These are phyloP conservation scores for Lophotis ruficrista DNA, from an alignment of 2,113 vertebrate genomes.

Conservation along the genomic window DNA sequence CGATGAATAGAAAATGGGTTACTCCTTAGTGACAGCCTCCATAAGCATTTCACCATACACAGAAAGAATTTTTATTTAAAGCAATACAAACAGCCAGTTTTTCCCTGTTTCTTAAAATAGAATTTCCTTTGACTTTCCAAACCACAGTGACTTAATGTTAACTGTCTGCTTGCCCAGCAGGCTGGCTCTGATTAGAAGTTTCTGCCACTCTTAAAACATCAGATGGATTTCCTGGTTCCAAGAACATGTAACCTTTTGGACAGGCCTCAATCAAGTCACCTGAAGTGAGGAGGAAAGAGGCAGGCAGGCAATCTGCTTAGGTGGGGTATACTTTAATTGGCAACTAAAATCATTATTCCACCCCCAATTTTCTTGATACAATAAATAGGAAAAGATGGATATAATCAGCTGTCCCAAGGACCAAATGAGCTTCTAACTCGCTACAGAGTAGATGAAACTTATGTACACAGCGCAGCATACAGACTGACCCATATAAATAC, in stretches of 20 bases:
- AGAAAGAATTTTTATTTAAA: not conserved
- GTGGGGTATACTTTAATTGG: not conserved
- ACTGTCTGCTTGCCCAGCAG: not conserved
- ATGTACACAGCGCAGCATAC: not conserved
- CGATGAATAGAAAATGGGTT: not conserved
- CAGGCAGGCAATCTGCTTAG: not conserved
- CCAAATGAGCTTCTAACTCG: not conserved
- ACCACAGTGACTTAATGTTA: not conserved
- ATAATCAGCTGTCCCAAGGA: not conserved
- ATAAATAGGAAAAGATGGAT: not conserved
- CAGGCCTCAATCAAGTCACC: not conserved
- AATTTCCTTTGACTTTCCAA: not conserved
- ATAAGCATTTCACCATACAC: not conserved
- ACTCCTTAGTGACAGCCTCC: not conserved
- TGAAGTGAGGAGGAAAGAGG: not conserved
- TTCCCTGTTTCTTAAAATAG: not conserved
- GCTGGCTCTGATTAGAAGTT: not conserved
- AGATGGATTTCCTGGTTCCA: not conserved
- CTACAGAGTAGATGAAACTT: not conserved
- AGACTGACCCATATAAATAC: not conserved
- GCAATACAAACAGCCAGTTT: not conserved
- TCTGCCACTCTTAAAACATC: not conserved
- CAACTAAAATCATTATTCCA: not conserved
- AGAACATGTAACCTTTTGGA: not conserved
- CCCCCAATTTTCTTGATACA: not conserved